A percentile compares a stretch with the other conserved stretches of the same genome.
Conservation (phyloP, 1,140 invertebrate genomes). For the Megalopta genalis region DNA sequence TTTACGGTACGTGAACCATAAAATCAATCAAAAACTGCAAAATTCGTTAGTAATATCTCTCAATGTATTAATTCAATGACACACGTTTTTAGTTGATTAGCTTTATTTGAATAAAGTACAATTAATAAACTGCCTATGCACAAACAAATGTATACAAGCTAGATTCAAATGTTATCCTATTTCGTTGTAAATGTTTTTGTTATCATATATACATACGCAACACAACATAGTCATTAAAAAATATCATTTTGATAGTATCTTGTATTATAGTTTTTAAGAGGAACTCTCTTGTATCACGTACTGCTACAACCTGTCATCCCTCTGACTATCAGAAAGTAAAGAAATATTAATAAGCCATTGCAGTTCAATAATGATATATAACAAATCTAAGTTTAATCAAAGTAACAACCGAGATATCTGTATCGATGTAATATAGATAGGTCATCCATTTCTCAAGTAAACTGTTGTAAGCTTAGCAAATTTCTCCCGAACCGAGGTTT, state of each 20-base stretch:
- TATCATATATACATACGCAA: slow-evolving; percentile 7
- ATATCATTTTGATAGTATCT: slow-evolving; percentile 29
- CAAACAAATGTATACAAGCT: slow-evolving; percentile 33
- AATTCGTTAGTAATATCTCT: slow-evolving; percentile 17
- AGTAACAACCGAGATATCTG: slow-evolving; percentile 59
- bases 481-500: slow-evolving; percentile 30
- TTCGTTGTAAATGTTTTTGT: slow-evolving; percentile 20
- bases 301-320: slow-evolving; percentile 56
- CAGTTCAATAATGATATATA: slow-evolving; percentile 45
- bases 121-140: slow-evolving; percentile 57
- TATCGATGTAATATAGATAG: slow-evolving; percentile 60
- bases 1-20: slow-evolving; percentile 51
- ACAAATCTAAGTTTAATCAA: slow-evolving; percentile 62
- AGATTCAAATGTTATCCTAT: slow-evolving; percentile 19
- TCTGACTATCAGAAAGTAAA: slow-evolving; percentile 62
- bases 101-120: slow-evolving; percentile 28
- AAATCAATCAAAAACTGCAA: slow-evolving; percentile 54
- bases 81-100: slow-evolving; percentile 17
- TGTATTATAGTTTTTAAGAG: slow-evolving; percentile 37
- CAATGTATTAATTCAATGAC: slow-evolving; percentile 26
- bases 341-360: slow-evolving; percentile 55
- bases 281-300: slow-evolving; percentile 54
- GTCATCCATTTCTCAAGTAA: slow-evolving; percentile 45
- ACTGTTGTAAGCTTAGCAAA: slow-evolving; percentile 38
- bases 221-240: slow-evolving; percentile 9